These are phyloP conservation scores for Gortyna flavago DNA, from an alignment of 2,888 invertebrate species.

Conservation along the genomic window DNA sequence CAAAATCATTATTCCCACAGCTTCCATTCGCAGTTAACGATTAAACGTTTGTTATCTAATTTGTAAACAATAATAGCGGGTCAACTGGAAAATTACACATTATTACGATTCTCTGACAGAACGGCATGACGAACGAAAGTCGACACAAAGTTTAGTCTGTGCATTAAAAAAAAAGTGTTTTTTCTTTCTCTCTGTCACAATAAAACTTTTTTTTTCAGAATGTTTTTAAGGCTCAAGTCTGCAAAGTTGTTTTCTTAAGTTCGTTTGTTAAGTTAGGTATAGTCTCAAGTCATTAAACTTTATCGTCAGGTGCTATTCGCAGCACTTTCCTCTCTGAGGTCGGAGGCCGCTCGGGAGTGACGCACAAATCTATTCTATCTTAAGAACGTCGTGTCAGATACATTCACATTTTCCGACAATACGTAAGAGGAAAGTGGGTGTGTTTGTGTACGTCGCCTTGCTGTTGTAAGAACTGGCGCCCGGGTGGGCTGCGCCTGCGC, in stretches of 20 bases:
- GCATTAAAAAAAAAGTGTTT: too few species aligned
- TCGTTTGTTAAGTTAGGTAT: too few species aligned
- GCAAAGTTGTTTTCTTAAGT: not conserved
- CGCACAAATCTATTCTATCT: slow-evolving; percentile 28
- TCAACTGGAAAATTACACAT: not conserved
- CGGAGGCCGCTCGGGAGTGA: slow-evolving; percentile 19
- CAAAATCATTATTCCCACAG: too few species aligned
- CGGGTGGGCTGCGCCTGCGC: slow-evolving; percentile 32
- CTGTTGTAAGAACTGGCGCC: slow-evolving; percentile 50
- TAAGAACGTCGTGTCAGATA: slow-evolving; percentile 20
- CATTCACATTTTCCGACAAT: slow-evolving; percentile 41
- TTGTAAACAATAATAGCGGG: too few species aligned
- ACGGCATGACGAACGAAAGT: not conserved
- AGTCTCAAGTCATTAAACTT: not conserved
- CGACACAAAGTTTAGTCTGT: too few species aligned
- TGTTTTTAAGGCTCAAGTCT: not conserved
- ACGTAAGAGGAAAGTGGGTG: slow-evolving; percentile 60
- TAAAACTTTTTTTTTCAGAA: not conserved
- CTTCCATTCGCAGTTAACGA: not conserved
- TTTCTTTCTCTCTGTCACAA: not conserved
- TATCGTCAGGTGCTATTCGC: slow-evolving; percentile 1
- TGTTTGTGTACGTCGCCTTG: slow-evolving; percentile 48
- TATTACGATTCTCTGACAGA: not conserved
- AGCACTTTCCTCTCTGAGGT: slow-evolving; percentile 31
- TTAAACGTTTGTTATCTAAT: too few species aligned